Conservation (phyloP, 2,797 vertebrate species). For the Benthosema pterotum region DNA sequence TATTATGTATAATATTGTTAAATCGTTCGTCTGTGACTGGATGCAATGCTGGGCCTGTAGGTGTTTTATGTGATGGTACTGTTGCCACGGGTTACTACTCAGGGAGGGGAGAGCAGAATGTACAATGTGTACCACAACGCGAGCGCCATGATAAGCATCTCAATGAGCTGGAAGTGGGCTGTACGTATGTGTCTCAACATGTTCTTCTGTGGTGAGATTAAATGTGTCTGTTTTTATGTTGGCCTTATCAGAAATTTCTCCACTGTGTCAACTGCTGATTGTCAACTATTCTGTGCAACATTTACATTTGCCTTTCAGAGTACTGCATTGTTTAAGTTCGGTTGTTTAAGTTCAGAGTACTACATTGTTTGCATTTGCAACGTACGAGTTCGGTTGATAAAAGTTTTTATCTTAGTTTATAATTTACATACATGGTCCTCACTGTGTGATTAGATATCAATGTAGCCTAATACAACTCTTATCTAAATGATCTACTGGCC, state of each 20-base stretch:
- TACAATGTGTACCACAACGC: constrained; percentile 11
- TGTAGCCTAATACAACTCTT: background rate
- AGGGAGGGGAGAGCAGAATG: constrained; percentile 27
- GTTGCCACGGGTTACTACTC: constrained; percentile 48
- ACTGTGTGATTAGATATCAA: background rate
- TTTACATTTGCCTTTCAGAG: too few relatives aligned
- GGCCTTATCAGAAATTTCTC: too few relatives aligned
- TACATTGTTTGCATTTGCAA: background rate
- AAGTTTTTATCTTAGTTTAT: background rate
- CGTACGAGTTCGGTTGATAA: background rate
- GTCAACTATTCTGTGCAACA: too few relatives aligned
- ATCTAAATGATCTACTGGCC: background rate
- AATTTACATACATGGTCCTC: background rate
- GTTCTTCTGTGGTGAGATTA: background rate
- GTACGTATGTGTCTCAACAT: background rate
- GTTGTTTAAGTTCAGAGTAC: too few relatives aligned
- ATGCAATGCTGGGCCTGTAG: constrained; percentile 15
- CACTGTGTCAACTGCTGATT: too few relatives aligned
- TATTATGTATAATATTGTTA: too few relatives aligned
- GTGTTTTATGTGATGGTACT: constrained; percentile 1
- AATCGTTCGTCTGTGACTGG: too few relatives aligned
- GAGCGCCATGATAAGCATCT: background rate
- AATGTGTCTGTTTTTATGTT: too few relatives aligned
- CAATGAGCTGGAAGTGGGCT: background rate
- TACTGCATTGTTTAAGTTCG: too few relatives aligned